Percentiles rank a stretch among this genome's conserved stretches.
Conservation (phyloP, 2,113 vertebrate species). For the Mixornis gularis region DNA sequence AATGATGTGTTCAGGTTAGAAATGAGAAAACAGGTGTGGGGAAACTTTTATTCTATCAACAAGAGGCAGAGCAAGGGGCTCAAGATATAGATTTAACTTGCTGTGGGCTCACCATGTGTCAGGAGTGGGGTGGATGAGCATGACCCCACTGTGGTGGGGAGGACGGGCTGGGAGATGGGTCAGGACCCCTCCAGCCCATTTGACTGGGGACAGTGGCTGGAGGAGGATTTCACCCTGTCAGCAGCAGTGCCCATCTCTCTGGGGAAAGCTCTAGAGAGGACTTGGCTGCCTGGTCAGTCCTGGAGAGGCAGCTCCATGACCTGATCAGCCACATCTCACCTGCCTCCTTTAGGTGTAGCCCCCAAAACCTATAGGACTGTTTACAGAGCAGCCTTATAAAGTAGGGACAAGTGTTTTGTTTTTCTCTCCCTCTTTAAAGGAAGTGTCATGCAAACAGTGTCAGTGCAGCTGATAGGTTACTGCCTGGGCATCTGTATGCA, state of each 20-base stretch:
- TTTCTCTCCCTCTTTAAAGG: not conserved
- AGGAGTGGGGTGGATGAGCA: not conserved
- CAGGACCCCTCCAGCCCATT: not conserved
- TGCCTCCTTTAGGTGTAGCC: not conserved
- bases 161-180: not conserved
- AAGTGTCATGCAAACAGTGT: conserved; percentile 4
- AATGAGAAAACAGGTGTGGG: not conserved
- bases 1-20: accelerated
- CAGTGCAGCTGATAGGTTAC: not conserved
- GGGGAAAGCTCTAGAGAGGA: not conserved
- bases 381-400: not conserved
- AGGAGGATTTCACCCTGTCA: not conserved
- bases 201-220: accelerated
- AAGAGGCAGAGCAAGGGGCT: not conserved
- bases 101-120: accelerated
- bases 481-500: not conserved
- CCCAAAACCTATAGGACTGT: not conserved
- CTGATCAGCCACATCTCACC: not conserved
- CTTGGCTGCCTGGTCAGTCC: not conserved
- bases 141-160: accelerated
- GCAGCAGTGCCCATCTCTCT: not conserved
- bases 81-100: not conserved
- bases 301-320: not conserved
- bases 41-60: not conserved
- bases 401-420: not conserved